phyloP scores from a whole-genome alignment of 2,888 invertebrate genomes.

The Acleris emargana region DNA sequence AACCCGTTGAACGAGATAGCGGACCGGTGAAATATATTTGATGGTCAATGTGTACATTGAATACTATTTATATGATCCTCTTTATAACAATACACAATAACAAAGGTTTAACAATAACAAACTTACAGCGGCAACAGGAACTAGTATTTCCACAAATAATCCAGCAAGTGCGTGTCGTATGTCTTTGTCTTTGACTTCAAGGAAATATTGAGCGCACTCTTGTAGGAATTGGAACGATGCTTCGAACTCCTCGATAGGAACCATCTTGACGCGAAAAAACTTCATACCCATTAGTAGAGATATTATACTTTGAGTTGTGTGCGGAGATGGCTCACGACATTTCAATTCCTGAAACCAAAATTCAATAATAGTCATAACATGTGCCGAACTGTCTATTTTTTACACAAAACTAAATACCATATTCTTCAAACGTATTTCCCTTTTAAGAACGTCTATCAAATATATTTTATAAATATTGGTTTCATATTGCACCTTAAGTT shows the following conservation, averaged over 20 bases:
- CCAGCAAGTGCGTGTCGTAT: constrained; percentile 99
- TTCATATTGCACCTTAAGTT: constrained; percentile 88
- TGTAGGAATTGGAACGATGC: constrained; percentile 99
- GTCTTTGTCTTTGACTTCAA: constrained; percentile 99
- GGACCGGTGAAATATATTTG: too few relatives aligned
- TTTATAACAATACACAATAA: too few relatives aligned
- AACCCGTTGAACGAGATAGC: too few relatives aligned
- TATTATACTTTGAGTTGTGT: constrained; percentile 96
- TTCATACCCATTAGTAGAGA: constrained; percentile 99
- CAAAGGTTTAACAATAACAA: not conserved
- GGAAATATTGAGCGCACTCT: constrained; percentile 98
- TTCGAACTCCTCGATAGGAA: constrained; percentile 99
- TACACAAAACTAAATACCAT: too few relatives aligned
- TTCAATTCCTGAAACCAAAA: constrained; percentile 76
- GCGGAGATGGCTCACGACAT: constrained; percentile 94
- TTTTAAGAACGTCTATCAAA: too few relatives aligned
- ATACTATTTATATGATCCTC: too few relatives aligned
- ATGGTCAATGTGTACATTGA: too few relatives aligned
- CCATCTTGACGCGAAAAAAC: constrained; percentile 97
- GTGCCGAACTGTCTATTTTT: not conserved
- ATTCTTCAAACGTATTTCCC: too few relatives aligned
- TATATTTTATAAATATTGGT: not conserved
- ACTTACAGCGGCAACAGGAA: constrained; percentile 98
- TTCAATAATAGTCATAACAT: not conserved
- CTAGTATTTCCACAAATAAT: constrained; percentile 98